These are phyloP conservation scores for Okapia johnstoni DNA, from an alignment of 2,113 vertebrate genomes.

Conservation along the genomic window DNA sequence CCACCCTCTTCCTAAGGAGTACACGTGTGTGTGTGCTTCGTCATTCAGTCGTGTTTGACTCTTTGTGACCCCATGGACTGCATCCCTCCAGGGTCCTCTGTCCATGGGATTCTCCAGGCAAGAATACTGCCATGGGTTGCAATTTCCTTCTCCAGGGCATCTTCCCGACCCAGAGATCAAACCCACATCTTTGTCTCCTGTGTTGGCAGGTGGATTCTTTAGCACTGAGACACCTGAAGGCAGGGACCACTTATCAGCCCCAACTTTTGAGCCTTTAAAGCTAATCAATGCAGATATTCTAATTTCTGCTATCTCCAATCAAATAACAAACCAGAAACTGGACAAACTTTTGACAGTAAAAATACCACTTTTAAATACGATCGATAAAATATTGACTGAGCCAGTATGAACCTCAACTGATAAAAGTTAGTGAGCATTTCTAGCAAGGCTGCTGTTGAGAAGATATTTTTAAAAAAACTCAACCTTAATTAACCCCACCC, in stretches of 20 bases:
- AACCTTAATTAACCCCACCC: constrained; percentile 42
- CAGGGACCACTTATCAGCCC: neutral
- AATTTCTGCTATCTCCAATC: neutral
- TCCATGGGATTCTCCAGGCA: neutral
- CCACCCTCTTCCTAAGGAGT: neutral
- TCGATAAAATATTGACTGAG: constrained; percentile 35
- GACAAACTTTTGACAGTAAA: constrained; percentile 15
- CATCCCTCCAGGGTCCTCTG: neutral
- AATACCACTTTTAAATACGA: neutral
- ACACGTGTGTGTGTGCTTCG: neutral
- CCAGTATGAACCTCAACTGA: constrained; percentile 38
- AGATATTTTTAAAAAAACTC: neutral
- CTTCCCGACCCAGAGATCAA: neutral
- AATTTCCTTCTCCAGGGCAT: neutral
- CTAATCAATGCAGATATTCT: constrained; percentile 24
- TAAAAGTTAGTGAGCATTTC: neutral
- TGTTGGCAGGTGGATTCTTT: neutral
- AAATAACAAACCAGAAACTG: neutral
- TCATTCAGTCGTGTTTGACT: neutral
- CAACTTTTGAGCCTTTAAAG: neutral
- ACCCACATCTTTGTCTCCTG: neutral
- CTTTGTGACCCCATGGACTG: neutral
- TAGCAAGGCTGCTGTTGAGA: neutral
- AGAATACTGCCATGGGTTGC: neutral
- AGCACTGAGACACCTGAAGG: neutral